These are phyloP conservation scores for Nycticebus coucang DNA, from an alignment of 2,113 vertebrate species.

Conservation along the genomic window DNA sequence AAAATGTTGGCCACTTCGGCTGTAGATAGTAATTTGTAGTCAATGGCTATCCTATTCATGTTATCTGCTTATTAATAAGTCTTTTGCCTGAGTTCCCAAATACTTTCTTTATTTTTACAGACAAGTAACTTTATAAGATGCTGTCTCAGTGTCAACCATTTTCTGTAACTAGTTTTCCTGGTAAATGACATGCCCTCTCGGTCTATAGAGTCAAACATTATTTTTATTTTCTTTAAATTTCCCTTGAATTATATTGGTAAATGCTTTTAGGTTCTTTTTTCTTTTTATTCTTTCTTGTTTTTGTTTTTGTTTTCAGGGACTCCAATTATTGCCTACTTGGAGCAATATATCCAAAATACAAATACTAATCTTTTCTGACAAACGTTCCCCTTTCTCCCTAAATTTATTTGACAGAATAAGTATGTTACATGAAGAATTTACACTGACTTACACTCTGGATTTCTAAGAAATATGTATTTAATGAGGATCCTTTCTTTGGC, in stretches of 20 bases:
- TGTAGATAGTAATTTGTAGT: background rate
- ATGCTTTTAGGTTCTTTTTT: background rate
- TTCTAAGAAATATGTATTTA: background rate
- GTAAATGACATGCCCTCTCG: background rate
- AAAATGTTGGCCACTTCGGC: too few relatives aligned
- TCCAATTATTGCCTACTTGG: background rate
- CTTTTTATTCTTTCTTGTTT: too few relatives aligned
- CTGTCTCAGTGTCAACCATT: background rate
- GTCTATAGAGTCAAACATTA: background rate
- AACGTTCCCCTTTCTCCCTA: background rate
- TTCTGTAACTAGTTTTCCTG: background rate
- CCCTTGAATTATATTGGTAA: slow-evolving; percentile 13
- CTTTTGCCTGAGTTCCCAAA: background rate
- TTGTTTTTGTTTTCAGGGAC: background rate
- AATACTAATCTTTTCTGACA: background rate
- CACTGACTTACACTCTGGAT: background rate
- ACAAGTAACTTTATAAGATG: background rate
- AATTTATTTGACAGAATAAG: slow-evolving; percentile 17
- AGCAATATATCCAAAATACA: background rate
- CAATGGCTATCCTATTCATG: background rate
- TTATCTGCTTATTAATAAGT: background rate
- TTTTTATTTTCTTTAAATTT: background rate
- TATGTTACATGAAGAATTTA: background rate
- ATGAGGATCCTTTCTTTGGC: background rate
- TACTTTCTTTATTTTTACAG: background rate